Conservation (phyloP, 2,113 vertebrate genomes). For the Clinocottus analis region DNA sequence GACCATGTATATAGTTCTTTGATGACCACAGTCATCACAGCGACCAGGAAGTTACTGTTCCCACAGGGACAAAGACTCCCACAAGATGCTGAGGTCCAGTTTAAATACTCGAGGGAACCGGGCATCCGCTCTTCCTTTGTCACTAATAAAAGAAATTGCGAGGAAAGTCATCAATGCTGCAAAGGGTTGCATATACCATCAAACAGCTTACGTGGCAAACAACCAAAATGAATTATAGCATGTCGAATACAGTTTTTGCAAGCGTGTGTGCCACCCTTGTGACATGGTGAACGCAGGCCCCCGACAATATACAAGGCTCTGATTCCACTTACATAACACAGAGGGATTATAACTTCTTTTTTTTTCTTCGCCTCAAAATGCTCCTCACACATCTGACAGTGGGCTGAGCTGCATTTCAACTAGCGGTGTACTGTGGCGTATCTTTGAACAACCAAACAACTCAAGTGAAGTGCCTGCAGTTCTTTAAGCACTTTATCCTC, state of each 20-base stretch:
- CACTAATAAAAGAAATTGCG: not conserved
- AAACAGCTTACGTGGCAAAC: not conserved
- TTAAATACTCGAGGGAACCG: too few species aligned
- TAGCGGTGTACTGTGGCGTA: constrained; percentile 74
- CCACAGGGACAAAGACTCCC: constrained; percentile 27
- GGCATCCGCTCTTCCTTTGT: not conserved
- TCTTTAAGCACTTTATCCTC: constrained; percentile 84
- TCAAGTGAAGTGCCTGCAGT: constrained; percentile 80
- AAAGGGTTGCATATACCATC: not conserved
- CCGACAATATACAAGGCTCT: constrained; percentile 46
- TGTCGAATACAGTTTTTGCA: constrained; percentile 46
- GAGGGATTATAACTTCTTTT: constrained; percentile 61
- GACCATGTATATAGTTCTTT: constrained; percentile 18
- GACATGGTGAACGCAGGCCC: constrained; percentile 52
- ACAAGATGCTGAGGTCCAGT: constrained; percentile 27
- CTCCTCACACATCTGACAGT: constrained; percentile 69
- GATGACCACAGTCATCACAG: constrained; percentile 34
- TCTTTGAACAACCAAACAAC: constrained; percentile 82
- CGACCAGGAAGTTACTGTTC: constrained; percentile 25
- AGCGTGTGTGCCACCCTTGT: constrained; percentile 50
- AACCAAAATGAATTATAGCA: not conserved
- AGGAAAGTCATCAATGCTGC: not conserved
- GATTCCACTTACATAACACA: constrained; percentile 75
- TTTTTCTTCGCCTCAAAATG: constrained; percentile 51
- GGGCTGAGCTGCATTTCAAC: constrained; percentile 78